Base-by-base conservation (phyloP, 2,888 invertebrate species). In the Eristalinus aeneus region DNA sequence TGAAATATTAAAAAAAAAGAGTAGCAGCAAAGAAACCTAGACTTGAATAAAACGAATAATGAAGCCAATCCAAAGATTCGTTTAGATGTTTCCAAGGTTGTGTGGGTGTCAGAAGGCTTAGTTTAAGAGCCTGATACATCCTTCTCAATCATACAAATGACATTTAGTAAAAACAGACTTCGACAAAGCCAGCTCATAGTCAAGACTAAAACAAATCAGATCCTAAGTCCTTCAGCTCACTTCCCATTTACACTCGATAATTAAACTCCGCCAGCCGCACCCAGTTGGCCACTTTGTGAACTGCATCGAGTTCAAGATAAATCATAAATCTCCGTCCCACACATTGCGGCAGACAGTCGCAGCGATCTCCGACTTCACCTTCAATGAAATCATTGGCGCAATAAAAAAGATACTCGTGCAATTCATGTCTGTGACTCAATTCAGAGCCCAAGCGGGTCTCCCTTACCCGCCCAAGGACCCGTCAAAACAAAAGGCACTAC, bases 371-470 rank as follows among this genome's bases (percentile, higher is more conserved):
- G 2, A 75, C 53, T 69, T 58, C 23, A 53, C 60, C 65, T 84
- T 63, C 75, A 85, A 64, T 80, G 80, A 80, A 85, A 80, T 85
- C 79, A 80, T 79, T 78, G 46, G 46, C 54, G 71, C 65, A 20
- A 16, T 46, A 75, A 56, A 27, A n/a, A 67, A 80, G 75, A 72
- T 54, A 75, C 65, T 71, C 27, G 27, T 75, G 79, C 75, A 85
- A 80, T 85, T 80, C 84, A 46, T 16, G 72, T 58, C 60, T 76
- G 68, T 85, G 84, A 85, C 72, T 85, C 84, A 85, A 85, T 36
- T 39, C 36, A 23, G 31, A 60, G 71, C 32, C 71, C 56, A 8
- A 58, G 34, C 16, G 27, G 31, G 46, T 4, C 12, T 27, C 54
- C 65, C 61, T 16, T 54, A 60, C 71, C 63, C 23, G 46, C 46